A percentile compares a stretch with the other conserved stretches of the same genome.
phyloP scores from a whole-genome alignment of 2,797 vertebrate species.

The Paratrypauchen microcephalus region DNA sequence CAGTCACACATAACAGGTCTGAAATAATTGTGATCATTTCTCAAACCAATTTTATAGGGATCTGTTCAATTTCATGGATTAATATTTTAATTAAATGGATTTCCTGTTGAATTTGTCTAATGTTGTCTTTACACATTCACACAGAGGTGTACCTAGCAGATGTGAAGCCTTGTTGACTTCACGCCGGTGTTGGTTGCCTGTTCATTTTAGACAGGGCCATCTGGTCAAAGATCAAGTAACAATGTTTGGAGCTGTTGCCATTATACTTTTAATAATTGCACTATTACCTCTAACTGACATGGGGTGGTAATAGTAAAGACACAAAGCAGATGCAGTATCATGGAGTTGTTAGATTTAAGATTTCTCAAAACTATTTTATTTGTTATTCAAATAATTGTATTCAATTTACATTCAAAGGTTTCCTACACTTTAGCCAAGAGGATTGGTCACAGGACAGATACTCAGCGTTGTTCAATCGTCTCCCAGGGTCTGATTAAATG shows the following conservation, averaged over 20 bases:
- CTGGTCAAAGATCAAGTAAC: slow-evolving; percentile 12
- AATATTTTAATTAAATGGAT: slow-evolving; percentile 39
- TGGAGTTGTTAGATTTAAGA: not conserved
- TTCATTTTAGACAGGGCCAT: slow-evolving; percentile 1
- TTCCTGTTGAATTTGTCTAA: slow-evolving; percentile 31
- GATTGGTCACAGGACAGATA: too few relatives aligned
- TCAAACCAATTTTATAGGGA: slow-evolving; percentile 25
- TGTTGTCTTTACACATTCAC: slow-evolving; percentile 3
- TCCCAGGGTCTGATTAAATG: too few relatives aligned
- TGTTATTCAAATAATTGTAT: too few relatives aligned
- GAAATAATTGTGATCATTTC: slow-evolving; percentile 5
- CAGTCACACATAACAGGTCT: slow-evolving; percentile 27
- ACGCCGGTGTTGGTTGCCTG: slow-evolving; percentile 4
- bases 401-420: too few relatives aligned
- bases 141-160: not conserved
- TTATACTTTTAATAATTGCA: not conserved
- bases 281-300: not conserved
- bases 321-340: not conserved
- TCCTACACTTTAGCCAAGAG: too few relatives aligned
- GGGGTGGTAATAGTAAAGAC: not conserved
- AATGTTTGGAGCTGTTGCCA: not conserved
- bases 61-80: slow-evolving; percentile 14
- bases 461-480: too few relatives aligned
- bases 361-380: too few relatives aligned
- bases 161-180: slow-evolving; percentile 8